Percentiles rank a stretch among this genome's conserved stretches.
Conservation (phyloP, 37 sponge, comb jelly and placozoan species). For the Beroe ovata region DNA sequence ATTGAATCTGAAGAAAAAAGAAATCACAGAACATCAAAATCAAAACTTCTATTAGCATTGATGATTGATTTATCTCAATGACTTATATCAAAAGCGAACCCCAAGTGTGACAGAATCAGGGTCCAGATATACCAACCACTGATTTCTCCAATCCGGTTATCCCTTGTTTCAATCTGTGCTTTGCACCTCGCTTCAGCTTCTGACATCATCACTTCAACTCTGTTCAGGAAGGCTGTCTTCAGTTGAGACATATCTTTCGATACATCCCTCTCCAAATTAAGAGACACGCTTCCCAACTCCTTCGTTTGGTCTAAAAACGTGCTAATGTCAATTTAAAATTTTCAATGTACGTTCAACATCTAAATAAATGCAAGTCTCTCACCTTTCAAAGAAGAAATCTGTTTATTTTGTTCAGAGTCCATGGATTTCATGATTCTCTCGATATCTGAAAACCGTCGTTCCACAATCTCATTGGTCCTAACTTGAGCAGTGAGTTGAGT, state of each 20-base stretch:
- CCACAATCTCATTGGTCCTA: background rate
- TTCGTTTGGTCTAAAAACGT: slow-evolving; percentile 3
- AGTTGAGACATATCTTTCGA: slow-evolving; percentile 40
- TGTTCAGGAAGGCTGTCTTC: background rate
- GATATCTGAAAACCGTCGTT: background rate
- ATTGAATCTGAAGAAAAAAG: background rate
- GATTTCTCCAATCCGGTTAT: background rate
- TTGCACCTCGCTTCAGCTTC: background rate
- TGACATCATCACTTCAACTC: background rate
- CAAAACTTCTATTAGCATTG: too few relatives aligned
- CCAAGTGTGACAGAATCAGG: too few relatives aligned
- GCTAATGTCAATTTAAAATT: too few relatives aligned
- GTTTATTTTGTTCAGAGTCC: background rate
- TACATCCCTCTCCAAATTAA: background rate
- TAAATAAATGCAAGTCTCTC: too few relatives aligned
- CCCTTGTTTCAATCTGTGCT: background rate
- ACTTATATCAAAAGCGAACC: too few relatives aligned
- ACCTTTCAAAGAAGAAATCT: background rate
- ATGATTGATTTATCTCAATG: too few relatives aligned
- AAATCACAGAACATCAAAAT: background rate
- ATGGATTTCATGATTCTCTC: background rate
- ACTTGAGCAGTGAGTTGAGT: background rate
- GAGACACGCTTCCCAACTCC: background rate
- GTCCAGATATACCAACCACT: too few relatives aligned
- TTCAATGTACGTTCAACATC: too few relatives aligned